Evolutionary conservation across 2,113 vertebrate species (phyloP), one percentile per base, ranked within the genome.

Genomic region (Uropsilus gracilis): DNA sequence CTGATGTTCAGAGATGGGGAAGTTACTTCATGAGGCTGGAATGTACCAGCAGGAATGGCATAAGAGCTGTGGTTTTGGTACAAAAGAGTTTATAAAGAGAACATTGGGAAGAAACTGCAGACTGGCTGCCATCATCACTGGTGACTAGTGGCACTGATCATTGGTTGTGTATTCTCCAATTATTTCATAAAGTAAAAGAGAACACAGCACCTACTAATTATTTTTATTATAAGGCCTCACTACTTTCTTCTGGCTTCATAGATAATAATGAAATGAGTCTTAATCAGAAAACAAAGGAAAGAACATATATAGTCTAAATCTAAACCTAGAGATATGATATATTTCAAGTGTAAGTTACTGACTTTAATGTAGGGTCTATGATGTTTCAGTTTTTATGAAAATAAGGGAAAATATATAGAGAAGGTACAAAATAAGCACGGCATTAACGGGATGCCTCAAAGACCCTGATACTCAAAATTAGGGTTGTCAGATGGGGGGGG

Each of bases 121-220:
- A 72, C 20, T 32, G 5, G 7, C 50, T 39, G 59, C 71, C 34
- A 26, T 39, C 4, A 5, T 46, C 30, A 9, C 34, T 30, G 13
- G 30, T 44, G 72, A 63, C 22, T 30, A 75, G 73, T 44, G 14
- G 73, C 86, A 92, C 50, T 55, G 71, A 39, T 2, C 2, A 59
- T 64, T 24, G 7, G 11, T 68, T 95, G 30, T 59, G 95, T 89
- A 48, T 53, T 90, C 83, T 96, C 14, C n/a, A 96, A 72, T 77
- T 64, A 81, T 73, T 88, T 95, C 73, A 46, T 55, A 87, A 83
- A 83, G 48, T 16, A 77, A 68, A 44, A 17, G 26, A 82, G 81
- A 90, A 92, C 59, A 46, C 44, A 32, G 13, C 28, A 73, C 69
- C 10, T 37, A 57, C 83, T 88, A 89, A 89, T 42, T n/a, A n/a